Evolutionary conservation across 1,140 invertebrate species (phyloP), one percentile per base, ranked within the genome.

Genomic region (Reticulitermes speratus): DNA sequence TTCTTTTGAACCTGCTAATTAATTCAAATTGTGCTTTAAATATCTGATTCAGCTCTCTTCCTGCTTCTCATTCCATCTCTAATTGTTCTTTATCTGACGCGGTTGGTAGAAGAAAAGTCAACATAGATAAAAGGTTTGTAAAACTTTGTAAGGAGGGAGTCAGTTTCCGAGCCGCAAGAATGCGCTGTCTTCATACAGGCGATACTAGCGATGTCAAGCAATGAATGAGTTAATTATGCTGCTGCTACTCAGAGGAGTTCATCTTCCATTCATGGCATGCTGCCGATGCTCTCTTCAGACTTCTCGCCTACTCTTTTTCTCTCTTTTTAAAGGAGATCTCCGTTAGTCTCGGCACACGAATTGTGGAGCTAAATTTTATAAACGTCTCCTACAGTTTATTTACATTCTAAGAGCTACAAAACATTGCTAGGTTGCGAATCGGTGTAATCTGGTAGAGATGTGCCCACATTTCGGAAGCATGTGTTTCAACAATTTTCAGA

Each of bases 11-110:
- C 65, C 65, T 30, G n/a, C 25, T 75, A 75, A 75, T 75, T 75
- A 75, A 75, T 75, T 25, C 65, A 75, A 75, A 75, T 75, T 75
- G 65, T 75, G 65, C 65, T 75, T 75, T 75, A 75, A 75, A 75
- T 75, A 75, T 75, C 65, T 75, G 65, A 75, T 75, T 75, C 65
- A 75, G n/a, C 65, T 30, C n/a, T 30, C 25, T 75, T 75, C 65
- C 65, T 30, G 6, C 65, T 75, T 14, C n/a, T 30, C 65, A 30
- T 25, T 11, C 65, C 65, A 75, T 75, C 65, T 8, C 65, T 75
- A 75, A 75, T 75, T 75, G 65, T 75, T 75, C 65, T 75, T 75
- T 75, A 75, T 75, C 65, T 75, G 25, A 30, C 25, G 65, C 25
- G n/a, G 25, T 75, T 30, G 65, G 65, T 30, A 75, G 25, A 75